A percentile compares a stretch with the other conserved stretches of the same genome.
Conservation (phyloP, 2,888 invertebrate genomes). For the Stegana nigrithorax region DNA sequence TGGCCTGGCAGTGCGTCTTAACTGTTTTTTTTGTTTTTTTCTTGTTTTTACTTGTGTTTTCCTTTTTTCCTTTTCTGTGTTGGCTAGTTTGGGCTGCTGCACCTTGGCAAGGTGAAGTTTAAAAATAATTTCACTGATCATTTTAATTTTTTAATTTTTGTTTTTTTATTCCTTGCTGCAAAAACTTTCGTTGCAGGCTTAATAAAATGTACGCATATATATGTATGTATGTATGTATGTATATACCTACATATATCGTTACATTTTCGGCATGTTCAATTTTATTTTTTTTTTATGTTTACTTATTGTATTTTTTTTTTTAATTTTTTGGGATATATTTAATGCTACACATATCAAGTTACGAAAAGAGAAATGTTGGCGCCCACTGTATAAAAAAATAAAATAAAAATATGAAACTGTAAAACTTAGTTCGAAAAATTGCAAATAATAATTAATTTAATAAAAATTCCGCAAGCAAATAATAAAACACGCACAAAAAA, state of each 20-base stretch:
- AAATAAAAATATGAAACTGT: slow-evolving; percentile 4
- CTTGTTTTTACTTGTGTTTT: slow-evolving; percentile 3
- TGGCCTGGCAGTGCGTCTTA: neutral
- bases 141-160: neutral
- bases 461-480: slow-evolving; percentile 32
- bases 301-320: neutral
- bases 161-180: neutral
- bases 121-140: slow-evolving; percentile 25
- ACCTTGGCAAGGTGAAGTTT: slow-evolving; percentile 38
- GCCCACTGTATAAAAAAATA: neutral
- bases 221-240: neutral
- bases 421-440: slow-evolving; percentile 4
- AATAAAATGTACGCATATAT: slow-evolving; percentile 35
- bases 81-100: too few relatives aligned
- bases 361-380: slow-evolving; percentile 2
- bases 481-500: slow-evolving; percentile 27
- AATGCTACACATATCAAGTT: neutral
- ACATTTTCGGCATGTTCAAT: too few relatives aligned
- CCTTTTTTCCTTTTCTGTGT: slow-evolving; percentile 23
- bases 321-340: neutral
- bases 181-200: slow-evolving; percentile 21
- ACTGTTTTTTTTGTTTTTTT: neutral
- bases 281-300: neutral
- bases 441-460: neutral
- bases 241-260: too few relatives aligned